phyloP scores from a whole-genome alignment of 35 echinoderm and acorn worm genomes.

The Strongylocentrotus purpuratus region DNA sequence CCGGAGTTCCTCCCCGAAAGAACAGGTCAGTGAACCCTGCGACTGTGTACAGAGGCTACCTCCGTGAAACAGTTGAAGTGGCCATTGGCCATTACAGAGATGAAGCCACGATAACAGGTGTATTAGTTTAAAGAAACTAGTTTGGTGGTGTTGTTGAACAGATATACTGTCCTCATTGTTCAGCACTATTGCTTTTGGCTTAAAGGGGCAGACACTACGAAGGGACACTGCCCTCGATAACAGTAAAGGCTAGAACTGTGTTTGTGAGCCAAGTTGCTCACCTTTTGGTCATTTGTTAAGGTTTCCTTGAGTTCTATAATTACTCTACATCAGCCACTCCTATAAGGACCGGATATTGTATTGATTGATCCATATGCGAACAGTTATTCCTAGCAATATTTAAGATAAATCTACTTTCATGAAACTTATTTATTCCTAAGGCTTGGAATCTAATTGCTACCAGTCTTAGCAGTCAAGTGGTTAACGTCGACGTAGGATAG shows the following conservation, averaged over 20 bases:
- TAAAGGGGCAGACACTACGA: no score
- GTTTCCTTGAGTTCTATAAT: not conserved
- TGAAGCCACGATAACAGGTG: not conserved
- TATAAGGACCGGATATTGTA: not conserved
- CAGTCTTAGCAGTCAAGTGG: not conserved
- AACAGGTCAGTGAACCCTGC: slow-evolving; percentile 19
- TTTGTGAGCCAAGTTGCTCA: not conserved
- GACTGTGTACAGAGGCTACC: not conserved
- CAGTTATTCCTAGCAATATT: not conserved
- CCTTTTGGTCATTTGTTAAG: not conserved
- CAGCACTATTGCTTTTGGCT: no score
- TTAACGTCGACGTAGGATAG: no score
- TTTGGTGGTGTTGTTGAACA: no score
- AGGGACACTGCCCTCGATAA: no score
- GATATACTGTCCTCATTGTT: no score
- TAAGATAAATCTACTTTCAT: not conserved
- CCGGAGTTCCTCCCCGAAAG: slow-evolving; percentile 13
- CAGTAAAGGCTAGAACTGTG: no score
- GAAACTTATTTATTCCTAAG: not conserved
- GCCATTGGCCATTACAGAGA: not conserved
- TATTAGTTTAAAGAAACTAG: no score
- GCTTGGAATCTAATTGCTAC: not conserved
- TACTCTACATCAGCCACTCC: not conserved
- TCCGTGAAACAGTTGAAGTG: not conserved
- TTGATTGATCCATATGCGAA: not conserved